These are phyloP conservation scores for Chymomyza amoena DNA, from an alignment of 2,888 invertebrate genomes.

Conservation along the genomic window DNA sequence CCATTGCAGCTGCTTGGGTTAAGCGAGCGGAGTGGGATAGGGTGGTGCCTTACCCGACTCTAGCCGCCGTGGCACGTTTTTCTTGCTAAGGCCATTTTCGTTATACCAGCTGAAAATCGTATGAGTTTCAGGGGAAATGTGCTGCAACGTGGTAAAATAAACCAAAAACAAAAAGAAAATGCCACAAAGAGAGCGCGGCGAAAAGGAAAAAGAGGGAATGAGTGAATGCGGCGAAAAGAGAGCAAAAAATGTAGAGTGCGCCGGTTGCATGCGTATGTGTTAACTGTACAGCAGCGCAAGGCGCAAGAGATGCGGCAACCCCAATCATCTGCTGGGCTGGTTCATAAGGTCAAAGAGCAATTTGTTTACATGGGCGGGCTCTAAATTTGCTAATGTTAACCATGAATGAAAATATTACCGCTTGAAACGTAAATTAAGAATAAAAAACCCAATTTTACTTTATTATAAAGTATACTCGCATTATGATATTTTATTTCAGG, in stretches of 20 bases:
- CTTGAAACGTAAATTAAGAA: background rate
- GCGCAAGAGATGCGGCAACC: slow-evolving; percentile 13
- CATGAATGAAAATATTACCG: slow-evolving; percentile 64
- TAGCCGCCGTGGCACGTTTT: slow-evolving; percentile 59
- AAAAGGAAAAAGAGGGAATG: background rate
- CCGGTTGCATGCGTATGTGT: slow-evolving; percentile 32
- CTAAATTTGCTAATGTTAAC: slow-evolving; percentile 37
- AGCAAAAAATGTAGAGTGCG: slow-evolving; percentile 14
- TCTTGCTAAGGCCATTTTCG: slow-evolving; percentile 45
- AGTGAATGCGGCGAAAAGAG: slow-evolving; percentile 17
- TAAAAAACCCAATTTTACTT: too few species aligned
- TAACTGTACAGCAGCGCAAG: slow-evolving; percentile 51
- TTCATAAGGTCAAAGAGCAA: slow-evolving; percentile 61
- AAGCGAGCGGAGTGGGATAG: background rate
- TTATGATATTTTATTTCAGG: too few species aligned
- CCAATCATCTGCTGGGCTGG: slow-evolving; percentile 3
- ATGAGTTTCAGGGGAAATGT: slow-evolving; percentile 76
- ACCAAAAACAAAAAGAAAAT: slow-evolving; percentile 37
- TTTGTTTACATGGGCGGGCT: slow-evolving; percentile 53
- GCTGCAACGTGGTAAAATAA: slow-evolving; percentile 20
- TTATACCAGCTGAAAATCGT: slow-evolving; percentile 75
- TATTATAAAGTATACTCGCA: too few species aligned
- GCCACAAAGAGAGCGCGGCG: slow-evolving; percentile 40
- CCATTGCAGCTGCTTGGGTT: background rate
- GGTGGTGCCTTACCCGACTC: slow-evolving; percentile 21